These are phyloP conservation scores for Myotis planiceps DNA, from an alignment of 2,797 vertebrate species.

Conservation along the genomic window DNA sequence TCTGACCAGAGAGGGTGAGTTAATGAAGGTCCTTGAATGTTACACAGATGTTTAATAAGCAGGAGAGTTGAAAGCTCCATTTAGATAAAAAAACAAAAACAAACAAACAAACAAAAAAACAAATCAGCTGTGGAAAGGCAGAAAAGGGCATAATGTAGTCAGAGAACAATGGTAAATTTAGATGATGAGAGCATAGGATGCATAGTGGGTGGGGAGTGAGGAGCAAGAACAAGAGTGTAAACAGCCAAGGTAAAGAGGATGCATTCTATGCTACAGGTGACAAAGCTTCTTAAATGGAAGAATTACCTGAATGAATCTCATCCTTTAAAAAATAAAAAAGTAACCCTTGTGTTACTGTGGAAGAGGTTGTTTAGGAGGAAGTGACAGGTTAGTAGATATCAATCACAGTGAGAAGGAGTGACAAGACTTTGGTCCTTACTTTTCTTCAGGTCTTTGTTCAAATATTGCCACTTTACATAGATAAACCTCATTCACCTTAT, in stretches of 20 bases:
- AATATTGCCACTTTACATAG: not conserved
- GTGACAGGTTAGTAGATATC: not conserved
- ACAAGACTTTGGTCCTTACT: not conserved
- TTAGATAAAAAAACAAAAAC: not conserved
- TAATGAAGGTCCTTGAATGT: not conserved
- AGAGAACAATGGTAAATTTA: not conserved
- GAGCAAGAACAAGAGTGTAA: not conserved
- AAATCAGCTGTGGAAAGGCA: not conserved
- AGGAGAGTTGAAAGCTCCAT: not conserved
- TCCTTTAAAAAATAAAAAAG: not conserved
- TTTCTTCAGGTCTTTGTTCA: not conserved
- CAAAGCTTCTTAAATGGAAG: not conserved
- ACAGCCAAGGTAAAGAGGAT: too few relatives aligned
- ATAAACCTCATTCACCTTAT: not conserved
- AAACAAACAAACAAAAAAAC: not conserved
- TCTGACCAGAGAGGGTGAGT: not conserved
- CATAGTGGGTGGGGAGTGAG: accelerated
- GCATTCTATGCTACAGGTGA: not conserved
- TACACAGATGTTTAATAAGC: not conserved
- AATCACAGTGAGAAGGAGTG: not conserved
- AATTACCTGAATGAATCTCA: not conserved
- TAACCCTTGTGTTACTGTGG: not conserved
- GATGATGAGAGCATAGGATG: not conserved
- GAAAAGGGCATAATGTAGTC: not conserved
- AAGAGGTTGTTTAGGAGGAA: not conserved